phyloP scores from a whole-genome alignment of 92 coral and sea anemone genomes.

The Porites cylindrica region DNA sequence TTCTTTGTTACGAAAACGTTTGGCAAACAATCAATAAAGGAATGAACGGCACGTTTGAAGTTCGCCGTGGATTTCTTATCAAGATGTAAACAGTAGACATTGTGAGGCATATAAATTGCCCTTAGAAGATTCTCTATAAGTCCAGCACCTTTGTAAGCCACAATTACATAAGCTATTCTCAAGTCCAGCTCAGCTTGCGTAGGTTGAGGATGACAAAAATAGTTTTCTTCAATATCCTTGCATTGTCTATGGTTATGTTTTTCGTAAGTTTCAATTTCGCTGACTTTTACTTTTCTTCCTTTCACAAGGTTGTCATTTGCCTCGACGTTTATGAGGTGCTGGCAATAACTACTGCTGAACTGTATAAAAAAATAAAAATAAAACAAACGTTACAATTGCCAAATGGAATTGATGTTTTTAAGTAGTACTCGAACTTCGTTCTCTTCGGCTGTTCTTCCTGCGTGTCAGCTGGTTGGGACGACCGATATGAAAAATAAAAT shows the following conservation, averaged over 20 bases:
- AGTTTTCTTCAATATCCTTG: neutral
- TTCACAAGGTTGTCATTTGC: neutral
- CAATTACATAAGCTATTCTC: constrained; percentile 65
- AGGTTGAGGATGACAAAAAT: constrained; percentile 27
- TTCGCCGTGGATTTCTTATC: constrained; percentile 58
- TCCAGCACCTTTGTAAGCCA: constrained; percentile 60
- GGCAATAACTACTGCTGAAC: neutral
- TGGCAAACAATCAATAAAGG: constrained; percentile 57
- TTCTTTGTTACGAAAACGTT: constrained; percentile 69
- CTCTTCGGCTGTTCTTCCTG: too few species aligned
- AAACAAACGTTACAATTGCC: neutral
- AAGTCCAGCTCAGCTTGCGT: constrained; percentile 44
- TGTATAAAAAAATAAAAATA: too few species aligned
- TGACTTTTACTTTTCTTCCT: neutral
- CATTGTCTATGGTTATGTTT: constrained; percentile 23
- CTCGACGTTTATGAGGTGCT: neutral
- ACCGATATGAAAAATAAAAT: too few species aligned
- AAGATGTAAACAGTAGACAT: constrained; percentile 74
- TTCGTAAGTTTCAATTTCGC: constrained; percentile 3
- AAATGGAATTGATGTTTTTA: too few species aligned
- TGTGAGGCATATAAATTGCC: constrained; percentile 79
- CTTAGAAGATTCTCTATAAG: constrained; percentile 67
- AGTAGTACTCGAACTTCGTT: too few species aligned
- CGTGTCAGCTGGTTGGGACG: too few species aligned
- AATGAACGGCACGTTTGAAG: constrained; percentile 46